Evolutionary conservation across 1,140 invertebrate genomes (phyloP), one percentile per base, ranked within the genome.

Genomic region (Sweltsa coloradensis): DNA sequence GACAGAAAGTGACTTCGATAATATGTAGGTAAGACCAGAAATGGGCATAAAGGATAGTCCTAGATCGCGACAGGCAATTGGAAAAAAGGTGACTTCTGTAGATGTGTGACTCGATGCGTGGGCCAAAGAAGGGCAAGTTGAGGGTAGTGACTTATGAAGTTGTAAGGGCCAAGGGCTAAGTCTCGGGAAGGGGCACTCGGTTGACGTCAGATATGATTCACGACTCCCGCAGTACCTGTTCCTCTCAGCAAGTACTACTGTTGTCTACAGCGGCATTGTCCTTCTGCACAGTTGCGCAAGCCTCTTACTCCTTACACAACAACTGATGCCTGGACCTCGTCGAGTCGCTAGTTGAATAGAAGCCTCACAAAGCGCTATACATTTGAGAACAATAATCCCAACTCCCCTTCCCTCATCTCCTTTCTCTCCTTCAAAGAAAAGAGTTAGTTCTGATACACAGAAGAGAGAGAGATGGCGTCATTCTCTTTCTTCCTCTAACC

Each of bases 361-460:
- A 47, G 46, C 46, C 46, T 40, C 46, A 47, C 46, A 47, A 47
- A 47, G 46, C 46, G 46, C 46, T 47, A 47, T 47, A 47, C 46
- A 47, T 47, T 47, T 47, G 36, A 47, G 46, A 47, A 47, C 46
- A 47, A 47, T 47, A 47, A 47, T 47, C 46, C 37, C 36, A 41
- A 26, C 48, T 19, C n/a, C 42, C 24, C 41, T 26, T 34, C 7
- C 24, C 31, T 46, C 27, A 24, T 27, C 21, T 21, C 41, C 41
- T 44, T 45, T 50, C 34, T 50, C 48, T 50, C 41, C 41, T 45
- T 45, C 45, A 47, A 47, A 47, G 46, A 47, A 47, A 47, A 47
- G 46, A 47, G 46, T 47, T 47, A 47, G 46, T 47, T 47, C 46
- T 47, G 46, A 47, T 47, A 47, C 46, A 47, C 46, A 41, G 31